These are phyloP conservation scores for Furcula furcula DNA, from an alignment of 2,888 invertebrate species.

Conservation along the genomic window DNA sequence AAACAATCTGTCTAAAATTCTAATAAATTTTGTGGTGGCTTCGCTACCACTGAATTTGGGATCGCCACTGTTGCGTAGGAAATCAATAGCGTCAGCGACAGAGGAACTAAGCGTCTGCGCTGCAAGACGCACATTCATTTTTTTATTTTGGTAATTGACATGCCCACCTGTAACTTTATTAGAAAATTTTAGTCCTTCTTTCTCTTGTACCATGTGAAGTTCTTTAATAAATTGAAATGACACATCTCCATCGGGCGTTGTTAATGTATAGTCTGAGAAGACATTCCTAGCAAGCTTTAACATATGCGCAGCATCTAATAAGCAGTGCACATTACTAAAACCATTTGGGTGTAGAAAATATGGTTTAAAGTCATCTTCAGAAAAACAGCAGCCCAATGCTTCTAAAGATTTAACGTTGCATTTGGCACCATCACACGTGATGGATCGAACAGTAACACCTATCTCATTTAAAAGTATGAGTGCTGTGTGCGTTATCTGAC, in stretches of 20 bases:
- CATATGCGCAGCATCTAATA: no score
- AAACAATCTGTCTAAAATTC: conserved; percentile 9
- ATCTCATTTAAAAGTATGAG: no score
- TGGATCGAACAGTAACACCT: no score
- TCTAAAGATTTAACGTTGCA: no score
- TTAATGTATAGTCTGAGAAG: not conserved
- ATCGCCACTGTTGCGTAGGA: conserved; percentile 8
- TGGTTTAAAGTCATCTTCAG: no score
- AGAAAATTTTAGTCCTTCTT: not conserved
- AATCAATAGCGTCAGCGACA: conserved; percentile 13
- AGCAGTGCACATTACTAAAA: not conserved
- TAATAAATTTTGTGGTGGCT: conserved; percentile 7
- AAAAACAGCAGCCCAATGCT: no score
- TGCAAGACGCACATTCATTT: conserved; percentile 11
- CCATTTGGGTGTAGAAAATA: no score
- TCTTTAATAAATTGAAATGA: conserved; percentile 1
- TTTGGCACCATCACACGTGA: no score
- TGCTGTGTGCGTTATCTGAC: no score
- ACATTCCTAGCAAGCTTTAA: not conserved
- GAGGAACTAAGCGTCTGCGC: conserved; percentile 6
- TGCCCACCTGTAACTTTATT: conserved; percentile 3
- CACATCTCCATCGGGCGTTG: not conserved
- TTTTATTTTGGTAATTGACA: conserved; percentile 3
- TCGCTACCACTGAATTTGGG: conserved; percentile 8
- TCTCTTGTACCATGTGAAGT: conserved; percentile 1